These are phyloP conservation scores for Erebia ligea DNA, from an alignment of 2,888 invertebrate genomes.

Conservation along the genomic window DNA sequence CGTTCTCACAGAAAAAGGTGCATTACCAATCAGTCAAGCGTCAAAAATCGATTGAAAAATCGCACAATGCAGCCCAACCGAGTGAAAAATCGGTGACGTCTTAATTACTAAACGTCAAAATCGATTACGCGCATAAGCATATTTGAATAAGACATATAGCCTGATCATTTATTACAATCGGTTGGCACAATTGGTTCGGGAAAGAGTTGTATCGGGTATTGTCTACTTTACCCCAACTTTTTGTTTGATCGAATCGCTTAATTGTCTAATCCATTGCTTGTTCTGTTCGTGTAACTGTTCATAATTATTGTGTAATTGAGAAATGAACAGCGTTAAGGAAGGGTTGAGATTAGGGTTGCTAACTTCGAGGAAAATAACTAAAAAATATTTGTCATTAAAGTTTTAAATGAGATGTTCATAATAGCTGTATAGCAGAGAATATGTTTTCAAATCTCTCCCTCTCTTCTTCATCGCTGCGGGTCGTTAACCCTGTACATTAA, in stretches of 20 bases:
- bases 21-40: conserved; percentile 58
- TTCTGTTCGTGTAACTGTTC: conserved; percentile 18
- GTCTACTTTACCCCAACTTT: conserved; percentile 30
- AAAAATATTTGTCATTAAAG: no score
- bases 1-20: conserved; percentile 31
- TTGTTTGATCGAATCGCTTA: conserved; percentile 20
- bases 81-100: conserved; percentile 60
- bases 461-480: no score
- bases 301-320: conserved; percentile 11
- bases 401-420: no score
- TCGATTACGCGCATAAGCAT: conserved; percentile 69
- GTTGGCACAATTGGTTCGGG: conserved; percentile 10
- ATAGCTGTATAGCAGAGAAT: no score
- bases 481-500: no score
- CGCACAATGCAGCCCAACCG: conserved; percentile 58
- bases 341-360: conserved; percentile 6
- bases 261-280: conserved; percentile 29
- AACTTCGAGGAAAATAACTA: neutral
- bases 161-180: conserved; percentile 51
- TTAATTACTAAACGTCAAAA: conserved; percentile 72
- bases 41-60: conserved; percentile 62
- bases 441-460: no score
- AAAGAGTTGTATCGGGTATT: conserved; percentile 17
- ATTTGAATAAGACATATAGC: conserved; percentile 74
- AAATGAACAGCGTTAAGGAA: conserved; percentile 15